Evolutionary conservation across 2,888 invertebrate genomes (phyloP), one percentile per base, ranked within the genome.

Genomic region (Ectemnius cavifrons): DNA sequence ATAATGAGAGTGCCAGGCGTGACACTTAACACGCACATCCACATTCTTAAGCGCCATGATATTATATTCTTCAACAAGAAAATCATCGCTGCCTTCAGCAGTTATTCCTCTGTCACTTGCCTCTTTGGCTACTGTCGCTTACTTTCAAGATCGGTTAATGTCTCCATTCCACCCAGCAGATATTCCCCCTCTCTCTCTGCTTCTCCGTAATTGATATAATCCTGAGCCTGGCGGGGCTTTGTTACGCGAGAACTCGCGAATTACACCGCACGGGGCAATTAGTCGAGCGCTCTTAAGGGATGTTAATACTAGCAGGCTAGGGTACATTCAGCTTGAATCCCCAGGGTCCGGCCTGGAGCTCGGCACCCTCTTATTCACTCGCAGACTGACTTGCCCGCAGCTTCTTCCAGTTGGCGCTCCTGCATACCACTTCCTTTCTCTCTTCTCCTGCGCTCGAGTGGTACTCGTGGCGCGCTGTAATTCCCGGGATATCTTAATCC

Each of bases 131-230:
- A 61, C 64, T 65, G 67, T 75, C 62, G 46, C 63, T 45, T 56
- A 37, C 37, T 37, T 23, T n/a, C 67, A 56, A 27, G 57, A 13
- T 16, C 63, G 13, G 28, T 4, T 49, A 46, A 67, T 5, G 16
- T 23, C 3, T 23, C 23, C 3, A 23, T 23, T 23, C 23, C 2
- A 23, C 2, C 23, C 3, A 23, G 3, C 2, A 23, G 2, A 3
- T 23, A 23, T 23, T 23, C 23, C 3, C 23, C 2, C 3, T 23
- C 23, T 23, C 23, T 23, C 23, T 23, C 23, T 23, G 23, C 23
- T 46, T 59, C 66, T 67, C 67, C 70, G 71, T 83, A 83, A 82
- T 83, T 81, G 83, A 83, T 78, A 73, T 81, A 78, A 82, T 82
- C 81, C 78, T 37, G 1, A 77, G 71, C 78, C 75, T 78, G 78